phyloP scores from a whole-genome alignment of 2,797 vertebrate genomes.

The Kryptolebias ocellatus region DNA sequence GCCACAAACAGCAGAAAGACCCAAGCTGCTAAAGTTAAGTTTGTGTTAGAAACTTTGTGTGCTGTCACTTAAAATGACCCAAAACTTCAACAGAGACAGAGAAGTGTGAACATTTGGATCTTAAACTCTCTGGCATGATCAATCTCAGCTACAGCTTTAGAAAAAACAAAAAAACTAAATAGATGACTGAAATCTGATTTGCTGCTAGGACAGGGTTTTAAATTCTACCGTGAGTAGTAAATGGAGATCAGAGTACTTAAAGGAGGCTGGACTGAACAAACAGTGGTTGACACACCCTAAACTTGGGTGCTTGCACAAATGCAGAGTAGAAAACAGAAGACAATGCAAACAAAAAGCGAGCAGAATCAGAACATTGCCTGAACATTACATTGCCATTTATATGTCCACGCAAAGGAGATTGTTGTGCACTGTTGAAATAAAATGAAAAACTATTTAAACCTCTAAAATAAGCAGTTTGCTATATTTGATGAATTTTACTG shows the following conservation, averaged over 20 bases:
- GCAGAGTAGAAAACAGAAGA: neutral
- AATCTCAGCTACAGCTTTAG: too few species aligned
- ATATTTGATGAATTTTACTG: neutral
- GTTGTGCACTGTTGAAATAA: neutral
- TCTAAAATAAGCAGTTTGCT: neutral
- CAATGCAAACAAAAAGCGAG: neutral
- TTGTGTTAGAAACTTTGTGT: neutral
- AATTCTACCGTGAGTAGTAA: too few species aligned
- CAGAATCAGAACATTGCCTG: too few species aligned
- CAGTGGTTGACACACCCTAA: too few species aligned
- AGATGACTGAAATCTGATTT: too few species aligned
- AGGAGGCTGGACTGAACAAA: too few species aligned
- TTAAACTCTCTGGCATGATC: too few species aligned
- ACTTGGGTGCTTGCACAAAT: neutral
- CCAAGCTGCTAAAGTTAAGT: conserved; percentile 13
- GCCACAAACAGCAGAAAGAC: conserved; percentile 31
- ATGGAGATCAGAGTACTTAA: too few species aligned
- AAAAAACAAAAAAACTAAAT: neutral
- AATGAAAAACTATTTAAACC: neutral
- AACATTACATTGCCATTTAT: neutral
- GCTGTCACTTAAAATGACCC: neutral
- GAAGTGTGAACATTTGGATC: too few species aligned
- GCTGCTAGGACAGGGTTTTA: too few species aligned
- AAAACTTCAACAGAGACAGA: too few species aligned
- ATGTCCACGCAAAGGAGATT: neutral